Conservation (phyloP, 2,797 vertebrate species). For the Tolypeutes matacus region DNA sequence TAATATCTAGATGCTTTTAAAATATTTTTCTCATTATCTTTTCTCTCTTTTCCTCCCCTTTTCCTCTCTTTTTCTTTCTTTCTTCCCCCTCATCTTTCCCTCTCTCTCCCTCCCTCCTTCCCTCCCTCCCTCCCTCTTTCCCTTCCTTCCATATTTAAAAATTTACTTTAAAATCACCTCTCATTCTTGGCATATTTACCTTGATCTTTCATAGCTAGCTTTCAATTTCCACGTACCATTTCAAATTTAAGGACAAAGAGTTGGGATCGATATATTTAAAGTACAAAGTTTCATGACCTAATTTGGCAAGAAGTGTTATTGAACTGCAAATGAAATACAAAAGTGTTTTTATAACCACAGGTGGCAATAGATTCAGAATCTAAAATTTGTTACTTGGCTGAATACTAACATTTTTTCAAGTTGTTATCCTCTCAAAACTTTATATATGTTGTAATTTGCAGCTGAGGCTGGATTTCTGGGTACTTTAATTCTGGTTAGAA, state of each 20-base stretch:
- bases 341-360: not conserved
- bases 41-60: not conserved
- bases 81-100: not conserved
- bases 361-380: constrained; percentile 1
- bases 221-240: not conserved
- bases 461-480: not conserved
- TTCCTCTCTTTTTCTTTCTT: not conserved
- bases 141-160: not conserved
- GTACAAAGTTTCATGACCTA: not conserved
- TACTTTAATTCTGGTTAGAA: constrained; percentile 18
- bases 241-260: not conserved
- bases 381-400: not conserved
- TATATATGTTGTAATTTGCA: not conserved
- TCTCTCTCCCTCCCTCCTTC: not conserved
- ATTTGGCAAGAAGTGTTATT: not conserved
- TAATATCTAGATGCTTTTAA: not conserved
- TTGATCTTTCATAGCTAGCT: not conserved
- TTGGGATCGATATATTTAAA: not conserved
- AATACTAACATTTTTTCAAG: not conserved
- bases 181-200: constrained; percentile 13
- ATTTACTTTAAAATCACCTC: not conserved
- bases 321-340: not conserved
- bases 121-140: not conserved
- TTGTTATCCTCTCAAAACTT: not conserved
- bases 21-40: not conserved